Percentiles rank a stretch among this genome's conserved stretches.
phyloP scores from a whole-genome alignment of 2,797 vertebrate species.

The Rhinogobio ventralis region DNA sequence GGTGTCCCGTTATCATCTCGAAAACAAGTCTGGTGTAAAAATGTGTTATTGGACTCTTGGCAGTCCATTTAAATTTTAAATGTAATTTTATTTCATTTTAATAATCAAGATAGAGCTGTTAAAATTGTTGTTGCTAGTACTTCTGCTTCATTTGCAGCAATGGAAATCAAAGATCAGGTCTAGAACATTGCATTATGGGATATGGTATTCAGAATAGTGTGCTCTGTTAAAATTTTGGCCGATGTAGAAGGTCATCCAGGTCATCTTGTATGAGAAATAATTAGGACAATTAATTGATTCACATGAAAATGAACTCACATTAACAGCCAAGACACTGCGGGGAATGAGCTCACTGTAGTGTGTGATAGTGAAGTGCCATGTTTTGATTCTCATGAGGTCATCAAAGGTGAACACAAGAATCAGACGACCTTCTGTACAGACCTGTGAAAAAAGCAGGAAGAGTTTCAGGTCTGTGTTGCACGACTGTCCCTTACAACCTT shows the following conservation, averaged over 20 bases:
- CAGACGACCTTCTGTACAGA: conserved; percentile 95
- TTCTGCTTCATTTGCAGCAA: not conserved
- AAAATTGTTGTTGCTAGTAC: not conserved
- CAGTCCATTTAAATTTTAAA: not conserved
- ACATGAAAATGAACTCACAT: conserved; percentile 82
- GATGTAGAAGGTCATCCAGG: not conserved
- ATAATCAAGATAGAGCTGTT: not conserved
- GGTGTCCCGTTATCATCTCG: not conserved
- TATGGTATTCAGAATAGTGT: not conserved
- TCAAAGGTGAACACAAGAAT: conserved; percentile 99
- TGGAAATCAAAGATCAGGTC: conserved; percentile 2
- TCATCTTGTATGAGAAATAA: not conserved
- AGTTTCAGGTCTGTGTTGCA: not conserved
- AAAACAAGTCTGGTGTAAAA: not conserved
- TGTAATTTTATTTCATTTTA: not conserved
- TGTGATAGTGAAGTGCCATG: conserved; percentile 99
- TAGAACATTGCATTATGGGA: not conserved
- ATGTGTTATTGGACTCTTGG: not conserved
- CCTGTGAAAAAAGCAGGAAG: conserved; percentile 73
- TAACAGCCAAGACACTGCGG: conserved; percentile 98
- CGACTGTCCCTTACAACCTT: conserved; percentile 7
- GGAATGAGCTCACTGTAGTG: conserved; percentile 99
- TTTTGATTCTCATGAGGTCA: conserved; percentile 99
- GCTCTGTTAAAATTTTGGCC: not conserved
- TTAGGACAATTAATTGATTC: not conserved